A percentile compares a stretch with the other conserved stretches of the same genome.
Conservation (phyloP, 1,140 invertebrate genomes). For the Drosophila malerkotliana region DNA sequence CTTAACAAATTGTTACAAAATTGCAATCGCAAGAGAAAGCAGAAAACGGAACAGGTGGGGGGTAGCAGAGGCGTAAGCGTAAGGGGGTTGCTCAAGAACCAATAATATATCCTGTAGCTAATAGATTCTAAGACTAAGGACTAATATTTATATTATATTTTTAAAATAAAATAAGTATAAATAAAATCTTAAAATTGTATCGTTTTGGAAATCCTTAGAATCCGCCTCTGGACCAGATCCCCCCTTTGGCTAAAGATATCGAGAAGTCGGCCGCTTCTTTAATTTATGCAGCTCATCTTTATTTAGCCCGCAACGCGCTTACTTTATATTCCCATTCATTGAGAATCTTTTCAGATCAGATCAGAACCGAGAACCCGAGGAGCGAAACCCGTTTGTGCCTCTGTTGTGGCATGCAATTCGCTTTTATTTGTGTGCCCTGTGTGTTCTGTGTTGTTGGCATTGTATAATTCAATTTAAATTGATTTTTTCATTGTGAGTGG, state of each 20-base stretch:
- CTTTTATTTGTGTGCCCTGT: slow-evolving; percentile 28
- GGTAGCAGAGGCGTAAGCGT: background rate
- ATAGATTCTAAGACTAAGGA: too few relatives aligned
- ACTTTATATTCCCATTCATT: slow-evolving; percentile 57
- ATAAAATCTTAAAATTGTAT: too few relatives aligned
- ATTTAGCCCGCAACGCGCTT: slow-evolving; percentile 60
- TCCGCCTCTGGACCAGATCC: background rate
- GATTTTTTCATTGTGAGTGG: slow-evolving; percentile 51
- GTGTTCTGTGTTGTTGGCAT: slow-evolving; percentile 28
- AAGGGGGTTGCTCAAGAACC: background rate
- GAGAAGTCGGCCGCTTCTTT: slow-evolving; percentile 38
- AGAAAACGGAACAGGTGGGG: background rate
- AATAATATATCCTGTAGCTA: too few relatives aligned
- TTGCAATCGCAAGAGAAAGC: slow-evolving; percentile 31
- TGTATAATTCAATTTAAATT: slow-evolving; percentile 80
- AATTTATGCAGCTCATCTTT: slow-evolving; percentile 78
- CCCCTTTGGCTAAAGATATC: background rate
- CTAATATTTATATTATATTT: too few relatives aligned
- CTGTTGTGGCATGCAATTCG: slow-evolving; percentile 54
- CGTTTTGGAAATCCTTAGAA: background rate
- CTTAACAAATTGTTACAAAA: slow-evolving; percentile 70
- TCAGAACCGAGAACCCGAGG: slow-evolving; percentile 21
- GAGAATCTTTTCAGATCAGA: slow-evolving; percentile 54
- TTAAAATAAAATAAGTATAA: background rate
- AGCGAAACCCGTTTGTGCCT: slow-evolving; percentile 58